Percentiles rank a stretch among this genome's conserved stretches.
Evolutionary conservation across 2,888 invertebrate species (phyloP).

Genomic region (Hoplodrina ambigua): DNA sequence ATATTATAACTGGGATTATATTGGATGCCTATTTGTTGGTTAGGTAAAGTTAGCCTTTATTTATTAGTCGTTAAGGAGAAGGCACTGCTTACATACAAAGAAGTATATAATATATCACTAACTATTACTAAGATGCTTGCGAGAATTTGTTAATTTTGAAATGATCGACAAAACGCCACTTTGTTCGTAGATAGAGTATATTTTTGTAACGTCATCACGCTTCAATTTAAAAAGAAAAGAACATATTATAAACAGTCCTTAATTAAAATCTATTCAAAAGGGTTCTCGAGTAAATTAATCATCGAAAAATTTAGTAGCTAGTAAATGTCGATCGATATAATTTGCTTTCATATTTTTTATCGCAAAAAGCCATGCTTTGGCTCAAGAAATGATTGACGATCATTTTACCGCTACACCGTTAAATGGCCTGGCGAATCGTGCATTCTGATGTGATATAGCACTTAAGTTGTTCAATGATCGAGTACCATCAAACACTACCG

Average conservation of each 20-base stretch:
- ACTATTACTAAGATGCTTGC: conserved; percentile 3
- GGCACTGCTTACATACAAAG: conserved; percentile 31
- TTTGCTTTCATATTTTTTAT: conserved; percentile 30
- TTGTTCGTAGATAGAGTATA: background rate
- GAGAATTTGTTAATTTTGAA: conserved; percentile 14
- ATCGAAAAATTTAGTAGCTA: conserved; percentile 11
- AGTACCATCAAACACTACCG: conserved; percentile 40
- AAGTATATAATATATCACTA: conserved; percentile 24
- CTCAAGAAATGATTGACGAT: conserved; percentile 46
- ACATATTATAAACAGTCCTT: background rate
- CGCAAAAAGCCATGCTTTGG: conserved; percentile 11
- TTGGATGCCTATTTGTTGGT: conserved; percentile 14
- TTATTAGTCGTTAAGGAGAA: conserved; percentile 25
- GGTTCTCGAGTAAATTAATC: conserved; percentile 34
- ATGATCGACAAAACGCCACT: conserved; percentile 7
- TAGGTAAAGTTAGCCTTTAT: conserved; percentile 21
- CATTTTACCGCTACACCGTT: conserved; percentile 25
- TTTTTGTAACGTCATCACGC: conserved; percentile 21
- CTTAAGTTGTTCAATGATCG: conserved; percentile 32
- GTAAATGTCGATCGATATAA: conserved; percentile 11
- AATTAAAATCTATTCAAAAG: conserved; percentile 38
- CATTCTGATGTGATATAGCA: conserved; percentile 36
- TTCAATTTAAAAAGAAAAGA: conserved; percentile 19
- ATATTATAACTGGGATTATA: conserved; percentile 36
- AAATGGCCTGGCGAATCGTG: conserved; percentile 42